These are phyloP conservation scores for Andrena cerasifolii DNA, from an alignment of 1,140 invertebrate species.

Conservation along the genomic window DNA sequence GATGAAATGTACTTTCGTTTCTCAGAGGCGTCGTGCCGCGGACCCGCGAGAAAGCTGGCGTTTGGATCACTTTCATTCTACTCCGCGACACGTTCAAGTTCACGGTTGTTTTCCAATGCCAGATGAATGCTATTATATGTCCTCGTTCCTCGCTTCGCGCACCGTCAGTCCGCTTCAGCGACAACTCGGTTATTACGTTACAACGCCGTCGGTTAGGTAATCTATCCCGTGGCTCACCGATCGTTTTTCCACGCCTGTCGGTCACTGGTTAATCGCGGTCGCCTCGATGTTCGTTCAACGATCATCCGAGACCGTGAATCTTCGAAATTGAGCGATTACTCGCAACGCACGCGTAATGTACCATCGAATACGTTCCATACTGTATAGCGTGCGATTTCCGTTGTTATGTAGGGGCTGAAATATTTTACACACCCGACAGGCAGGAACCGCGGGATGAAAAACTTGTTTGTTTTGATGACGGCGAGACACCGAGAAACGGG, in stretches of 20 bases:
- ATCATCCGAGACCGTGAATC: background rate
- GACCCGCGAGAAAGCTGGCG: background rate
- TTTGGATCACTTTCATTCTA: background rate
- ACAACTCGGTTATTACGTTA: conserved; percentile 52
- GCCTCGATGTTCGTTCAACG: background rate
- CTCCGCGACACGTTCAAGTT: background rate
- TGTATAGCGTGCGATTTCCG: background rate
- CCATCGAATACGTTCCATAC: background rate
- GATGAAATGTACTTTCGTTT: background rate
- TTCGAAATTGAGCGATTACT: background rate
- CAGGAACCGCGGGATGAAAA: conserved; percentile 7
- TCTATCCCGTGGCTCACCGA: conserved; percentile 34
- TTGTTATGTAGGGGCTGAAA: background rate
- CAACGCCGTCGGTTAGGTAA: conserved; percentile 60
- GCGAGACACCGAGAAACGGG: background rate
- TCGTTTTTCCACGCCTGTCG: conserved; percentile 30
- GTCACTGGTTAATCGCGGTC: background rate
- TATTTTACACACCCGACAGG: background rate
- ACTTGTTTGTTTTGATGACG: conserved; percentile 68
- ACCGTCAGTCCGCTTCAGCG: conserved; percentile 29
- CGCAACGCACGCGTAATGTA: background rate
- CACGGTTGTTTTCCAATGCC: conserved; percentile 19
- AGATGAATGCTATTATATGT: conserved; percentile 29
- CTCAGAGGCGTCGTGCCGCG: no score
- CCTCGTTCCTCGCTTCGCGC: conserved; percentile 6